These are phyloP conservation scores for Mycteria americana DNA, from an alignment of 2,797 vertebrate species.

Conservation along the genomic window DNA sequence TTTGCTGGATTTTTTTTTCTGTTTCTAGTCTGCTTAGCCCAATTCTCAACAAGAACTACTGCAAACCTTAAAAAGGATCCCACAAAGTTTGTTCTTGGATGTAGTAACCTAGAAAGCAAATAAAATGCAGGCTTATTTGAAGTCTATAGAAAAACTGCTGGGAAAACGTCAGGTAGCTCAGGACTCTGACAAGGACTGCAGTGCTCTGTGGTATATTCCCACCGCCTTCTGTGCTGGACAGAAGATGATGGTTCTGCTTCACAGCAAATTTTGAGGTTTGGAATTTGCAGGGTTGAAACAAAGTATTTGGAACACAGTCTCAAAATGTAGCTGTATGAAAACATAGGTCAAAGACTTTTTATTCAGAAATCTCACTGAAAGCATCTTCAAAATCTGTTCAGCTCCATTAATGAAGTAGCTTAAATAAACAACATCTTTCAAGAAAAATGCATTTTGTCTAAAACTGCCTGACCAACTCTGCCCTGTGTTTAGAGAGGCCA, in stretches of 20 bases:
- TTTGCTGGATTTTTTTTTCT: neutral
- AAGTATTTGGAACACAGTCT: neutral
- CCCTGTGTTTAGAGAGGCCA: neutral
- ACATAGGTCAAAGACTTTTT: neutral
- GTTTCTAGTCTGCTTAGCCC: neutral
- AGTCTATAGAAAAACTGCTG: neutral
- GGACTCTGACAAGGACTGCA: neutral
- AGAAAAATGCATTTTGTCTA: constrained; percentile 9
- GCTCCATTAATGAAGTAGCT: neutral
- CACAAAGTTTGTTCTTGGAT: neutral
- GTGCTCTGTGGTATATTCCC: neutral
- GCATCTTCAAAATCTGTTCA: neutral
- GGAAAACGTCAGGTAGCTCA: neutral
- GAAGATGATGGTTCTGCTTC: neutral
- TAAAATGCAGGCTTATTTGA: neutral
- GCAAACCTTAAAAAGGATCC: neutral
- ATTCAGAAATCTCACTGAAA: neutral
- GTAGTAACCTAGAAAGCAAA: neutral
- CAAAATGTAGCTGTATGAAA: neutral
- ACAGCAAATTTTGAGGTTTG: neutral
- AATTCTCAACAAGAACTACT: neutral
- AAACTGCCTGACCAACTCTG: neutral
- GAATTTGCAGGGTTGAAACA: neutral
- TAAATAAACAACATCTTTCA: neutral
- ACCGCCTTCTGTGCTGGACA: neutral